Evolutionary conservation across 1,140 invertebrate genomes (phyloP), one percentile per base, ranked within the genome.

Genomic region (Anastatus disparis): DNA sequence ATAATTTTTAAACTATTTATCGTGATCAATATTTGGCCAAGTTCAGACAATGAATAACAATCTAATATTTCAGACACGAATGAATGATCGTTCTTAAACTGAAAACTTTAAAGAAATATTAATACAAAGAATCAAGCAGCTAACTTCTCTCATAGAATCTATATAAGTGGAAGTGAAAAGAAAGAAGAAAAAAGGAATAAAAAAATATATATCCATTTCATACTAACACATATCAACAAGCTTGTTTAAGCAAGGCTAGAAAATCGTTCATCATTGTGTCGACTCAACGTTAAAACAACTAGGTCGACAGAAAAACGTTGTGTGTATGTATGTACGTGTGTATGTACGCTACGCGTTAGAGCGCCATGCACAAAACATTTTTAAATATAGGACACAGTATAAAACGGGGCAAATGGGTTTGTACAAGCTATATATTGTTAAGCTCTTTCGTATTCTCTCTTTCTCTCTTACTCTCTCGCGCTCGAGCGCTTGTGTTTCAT

Each of bases 261-360:
- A 62, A n/a, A 48, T 55, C 65, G 50, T 59, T 62, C 56, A 22
- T 56, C 66, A 42, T 61, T 22, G 74, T 56, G 53, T 71, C 71
- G 42, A 64, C 20, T 46, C 42, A 40, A n/a, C n/a, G n/a, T n/a
- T 64, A 46, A 74, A 66, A 48, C 40, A 58, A 44, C 29, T n/a
- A 38, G 44, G 26, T 40, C 68, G 24, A 13, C 22, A 17, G 22
- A 2, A 42, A n/a, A n/a, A n/a, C n/a, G n/a, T n/a, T n/a, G n/a
- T n/a, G n/a, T n/a, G n/a, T n/a, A n/a, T n/a, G n/a, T n/a, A n/a
- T n/a, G n/a, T n/a, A n/a, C n/a, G n/a, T n/a, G n/a, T n/a, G n/a
- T n/a, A n/a, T n/a, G n/a, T n/a, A n/a, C n/a, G n/a, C n/a, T n/a
- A n/a, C n/a, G n/a, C n/a, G n/a, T n/a, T n/a, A n/a, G n/a, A n/a